These are phyloP conservation scores for Phasia obesa DNA, from an alignment of 2,888 invertebrate genomes.

Conservation along the genomic window DNA sequence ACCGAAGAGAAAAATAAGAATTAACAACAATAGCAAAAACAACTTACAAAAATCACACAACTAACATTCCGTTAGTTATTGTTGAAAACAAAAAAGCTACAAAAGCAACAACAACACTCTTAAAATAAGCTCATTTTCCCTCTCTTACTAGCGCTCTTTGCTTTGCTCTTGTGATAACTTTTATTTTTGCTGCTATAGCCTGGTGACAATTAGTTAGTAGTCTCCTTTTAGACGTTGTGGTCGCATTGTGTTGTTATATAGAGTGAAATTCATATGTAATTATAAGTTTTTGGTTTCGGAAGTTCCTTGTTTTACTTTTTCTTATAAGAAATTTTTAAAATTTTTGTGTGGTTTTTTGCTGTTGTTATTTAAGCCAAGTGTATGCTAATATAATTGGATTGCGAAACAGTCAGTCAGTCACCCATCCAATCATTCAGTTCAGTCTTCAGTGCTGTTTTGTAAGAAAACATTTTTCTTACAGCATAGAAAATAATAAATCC, in stretches of 20 bases:
- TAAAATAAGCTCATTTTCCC: conserved; percentile 23
- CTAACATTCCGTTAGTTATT: conserved; percentile 78
- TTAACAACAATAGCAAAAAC: conserved; percentile 21
- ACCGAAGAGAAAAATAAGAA: conserved; percentile 47
- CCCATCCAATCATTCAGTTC: conserved; percentile 51
- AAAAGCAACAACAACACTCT: conserved; percentile 45
- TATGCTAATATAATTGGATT: conserved; percentile 68
- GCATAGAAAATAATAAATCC: conserved; percentile 41
- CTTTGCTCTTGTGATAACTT: conserved; percentile 67
- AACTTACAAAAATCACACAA: conserved; percentile 32
- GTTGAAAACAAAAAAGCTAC: conserved; percentile 58
- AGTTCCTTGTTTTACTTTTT: conserved; percentile 53
- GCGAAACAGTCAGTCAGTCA: conserved; percentile 55
- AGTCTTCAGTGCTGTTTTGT: conserved; percentile 31
- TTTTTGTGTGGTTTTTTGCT: conserved; percentile 13
- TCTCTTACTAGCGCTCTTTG: conserved; percentile 69
- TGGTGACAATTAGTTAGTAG: conserved; percentile 71
- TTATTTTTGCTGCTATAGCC: conserved; percentile 49
- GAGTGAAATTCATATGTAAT: conserved; percentile 29
- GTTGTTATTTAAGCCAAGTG: conserved; percentile 55
- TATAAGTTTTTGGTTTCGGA: conserved; percentile 51
- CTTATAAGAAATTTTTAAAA: conserved; percentile 6
- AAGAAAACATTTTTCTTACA: conserved; percentile 49
- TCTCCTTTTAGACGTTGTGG: conserved; percentile 76
- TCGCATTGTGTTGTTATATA: conserved; percentile 72